Evolutionary conservation across 2,888 invertebrate species (phyloP).

Genomic region (Plusia festucae): DNA sequence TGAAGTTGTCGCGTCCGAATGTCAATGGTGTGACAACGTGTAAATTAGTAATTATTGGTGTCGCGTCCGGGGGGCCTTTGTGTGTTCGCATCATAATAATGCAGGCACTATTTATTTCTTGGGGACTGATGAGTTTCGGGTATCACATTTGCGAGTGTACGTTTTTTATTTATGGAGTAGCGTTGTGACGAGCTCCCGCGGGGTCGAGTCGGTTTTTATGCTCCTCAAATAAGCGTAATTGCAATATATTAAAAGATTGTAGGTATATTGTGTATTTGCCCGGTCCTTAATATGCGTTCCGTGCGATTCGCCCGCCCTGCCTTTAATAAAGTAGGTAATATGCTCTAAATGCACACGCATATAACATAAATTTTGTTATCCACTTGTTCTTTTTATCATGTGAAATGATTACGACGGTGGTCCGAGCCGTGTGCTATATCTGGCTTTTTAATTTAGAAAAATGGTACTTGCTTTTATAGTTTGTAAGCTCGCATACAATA

Average conservation of each 20-base stretch:
- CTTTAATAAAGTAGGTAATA: conserved; percentile 89
- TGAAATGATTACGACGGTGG: conserved; percentile 87
- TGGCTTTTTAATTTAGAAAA: conserved; percentile 84
- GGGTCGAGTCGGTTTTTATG: conserved; percentile 79
- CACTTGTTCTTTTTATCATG: conserved; percentile 83
- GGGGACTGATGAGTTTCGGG: conserved; percentile 71
- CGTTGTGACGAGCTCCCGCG: conserved; percentile 75
- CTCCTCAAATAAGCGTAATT: conserved; percentile 83
- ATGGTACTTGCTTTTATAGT: conserved; percentile 75
- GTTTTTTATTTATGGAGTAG: conserved; percentile 71
- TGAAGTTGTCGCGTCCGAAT: conserved; percentile 83
- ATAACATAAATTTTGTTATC: conserved; percentile 86
- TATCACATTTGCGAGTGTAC: conserved; percentile 71
- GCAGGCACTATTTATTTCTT: conserved; percentile 72
- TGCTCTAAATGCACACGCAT: conserved; percentile 87
- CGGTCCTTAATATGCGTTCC: conserved; percentile 71
- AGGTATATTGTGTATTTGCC: conserved; percentile 76
- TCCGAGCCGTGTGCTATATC: conserved; percentile 78
- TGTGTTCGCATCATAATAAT: conserved; percentile 75
- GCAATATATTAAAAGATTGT: conserved; percentile 83
- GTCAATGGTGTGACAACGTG: conserved; percentile 87
- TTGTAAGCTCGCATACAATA: conserved; percentile 70
- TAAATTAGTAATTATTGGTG: conserved; percentile 87
- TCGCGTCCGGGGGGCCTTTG: conserved; percentile 84
- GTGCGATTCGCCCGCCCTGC: conserved; percentile 80